phyloP scores from a whole-genome alignment of 1,140 invertebrate species.

The Atta texana region DNA sequence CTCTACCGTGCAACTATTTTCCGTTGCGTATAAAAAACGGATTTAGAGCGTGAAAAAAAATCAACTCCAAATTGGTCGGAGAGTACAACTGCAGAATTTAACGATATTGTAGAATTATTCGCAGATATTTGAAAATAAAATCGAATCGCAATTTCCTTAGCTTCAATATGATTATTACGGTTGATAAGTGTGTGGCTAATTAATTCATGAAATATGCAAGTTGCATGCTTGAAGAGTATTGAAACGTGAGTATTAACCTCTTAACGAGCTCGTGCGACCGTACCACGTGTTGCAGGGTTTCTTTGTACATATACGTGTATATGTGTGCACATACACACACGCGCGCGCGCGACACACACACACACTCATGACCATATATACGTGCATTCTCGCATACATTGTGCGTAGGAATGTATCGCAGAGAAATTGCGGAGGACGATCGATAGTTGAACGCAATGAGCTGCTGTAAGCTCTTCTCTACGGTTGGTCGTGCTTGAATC shows the following conservation, averaged over 20 bases:
- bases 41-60: conserved; percentile 38
- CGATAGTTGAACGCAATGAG: conserved; percentile 69
- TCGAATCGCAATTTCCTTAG: not conserved
- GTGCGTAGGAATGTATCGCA: conserved; percentile 38
- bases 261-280: conserved; percentile 48
- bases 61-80: conserved; percentile 13
- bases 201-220: conserved; percentile 34
- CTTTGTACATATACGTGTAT: conserved; percentile 37
- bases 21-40: conserved; percentile 30
- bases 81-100: not conserved
- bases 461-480: conserved; percentile 37
- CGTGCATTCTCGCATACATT: conserved; percentile 39
- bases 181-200: not conserved
- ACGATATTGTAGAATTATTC: conserved; percentile 7
- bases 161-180: not conserved
- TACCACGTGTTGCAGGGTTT: conserved; percentile 52
- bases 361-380: not conserved
- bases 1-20: conserved; percentile 30
- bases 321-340: not conserved
- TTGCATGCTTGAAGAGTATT: not conserved
- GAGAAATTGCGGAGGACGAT: conserved; percentile 68
- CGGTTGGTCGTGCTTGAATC: conserved; percentile 7
- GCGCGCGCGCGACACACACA: not conserved
- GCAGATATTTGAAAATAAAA: not conserved
- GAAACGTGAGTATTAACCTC: conserved; percentile 33